Conservation (phyloP, 2,797 vertebrate genomes). For the Gallinago stenura region DNA sequence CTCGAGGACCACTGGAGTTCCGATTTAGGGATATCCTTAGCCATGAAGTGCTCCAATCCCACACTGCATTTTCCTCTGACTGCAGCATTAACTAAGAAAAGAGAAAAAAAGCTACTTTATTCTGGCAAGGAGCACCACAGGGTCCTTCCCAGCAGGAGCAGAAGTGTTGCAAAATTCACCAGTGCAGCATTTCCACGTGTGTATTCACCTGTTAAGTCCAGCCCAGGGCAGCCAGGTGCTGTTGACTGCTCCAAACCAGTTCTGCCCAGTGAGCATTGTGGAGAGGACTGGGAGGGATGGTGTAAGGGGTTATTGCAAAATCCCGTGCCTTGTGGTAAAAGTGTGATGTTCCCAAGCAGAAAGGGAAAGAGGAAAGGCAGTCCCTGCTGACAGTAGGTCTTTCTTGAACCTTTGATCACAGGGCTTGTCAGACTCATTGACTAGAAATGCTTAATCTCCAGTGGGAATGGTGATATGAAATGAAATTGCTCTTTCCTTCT, state of each 20-base stretch:
- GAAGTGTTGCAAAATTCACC: neutral
- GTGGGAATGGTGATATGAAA: neutral
- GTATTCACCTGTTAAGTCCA: neutral
- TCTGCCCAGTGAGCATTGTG: neutral
- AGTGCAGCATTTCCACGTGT: neutral
- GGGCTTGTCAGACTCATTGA: neutral
- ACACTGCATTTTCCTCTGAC: neutral
- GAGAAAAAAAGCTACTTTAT: neutral
- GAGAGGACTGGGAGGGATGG: neutral
- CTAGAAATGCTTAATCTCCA: neutral
- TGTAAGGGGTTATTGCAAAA: neutral
- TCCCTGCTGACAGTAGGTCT: neutral
- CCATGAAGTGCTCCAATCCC: neutral
- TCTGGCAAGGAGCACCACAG: neutral
- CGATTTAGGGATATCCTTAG: neutral
- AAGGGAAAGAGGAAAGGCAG: neutral
- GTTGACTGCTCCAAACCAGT: neutral
- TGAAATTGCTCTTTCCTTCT: accelerated
- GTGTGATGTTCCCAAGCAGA: neutral
- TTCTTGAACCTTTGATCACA: neutral
- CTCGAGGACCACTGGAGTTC: neutral
- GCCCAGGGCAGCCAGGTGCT: neutral
- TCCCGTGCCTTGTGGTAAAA: neutral
- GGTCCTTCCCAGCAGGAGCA: neutral
- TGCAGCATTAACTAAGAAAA: neutral